phyloP scores from a whole-genome alignment of 1,140 invertebrate species.

The Sesamia nonagrioides region DNA sequence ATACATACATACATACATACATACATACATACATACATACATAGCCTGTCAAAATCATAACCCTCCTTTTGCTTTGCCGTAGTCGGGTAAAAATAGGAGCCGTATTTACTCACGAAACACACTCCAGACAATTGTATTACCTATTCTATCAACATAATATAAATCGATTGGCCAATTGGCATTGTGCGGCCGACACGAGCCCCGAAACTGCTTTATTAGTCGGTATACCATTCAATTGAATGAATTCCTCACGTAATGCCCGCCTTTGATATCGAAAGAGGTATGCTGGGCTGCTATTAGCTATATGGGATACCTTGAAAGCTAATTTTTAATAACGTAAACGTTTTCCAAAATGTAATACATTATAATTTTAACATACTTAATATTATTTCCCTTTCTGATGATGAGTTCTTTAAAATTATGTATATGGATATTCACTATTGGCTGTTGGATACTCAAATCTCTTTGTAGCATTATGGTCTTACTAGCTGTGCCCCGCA shows the following conservation, averaged over 20 bases:
- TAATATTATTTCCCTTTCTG: too few relatives aligned
- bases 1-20: too few relatives aligned
- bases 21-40: too few relatives aligned
- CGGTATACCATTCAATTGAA: conserved; percentile 33
- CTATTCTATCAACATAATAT: conserved; percentile 6
- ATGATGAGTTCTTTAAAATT: too few relatives aligned
- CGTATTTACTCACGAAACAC: conserved; percentile 1
- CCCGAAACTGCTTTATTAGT: conserved; percentile 43
- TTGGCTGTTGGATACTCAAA: too few relatives aligned
- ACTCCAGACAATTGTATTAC: neutral
- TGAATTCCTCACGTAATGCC: conserved; percentile 15
- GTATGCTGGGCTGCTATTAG: conserved; percentile 12
- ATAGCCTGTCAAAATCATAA: too few relatives aligned
- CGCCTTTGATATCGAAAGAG: neutral
- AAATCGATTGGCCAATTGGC: conserved; percentile 21
- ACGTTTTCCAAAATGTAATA: too few relatives aligned
- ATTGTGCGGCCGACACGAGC: neutral
- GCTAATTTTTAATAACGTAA: neutral
- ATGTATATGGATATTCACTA: too few relatives aligned
- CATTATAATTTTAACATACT: too few relatives aligned
- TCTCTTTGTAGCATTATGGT: too few relatives aligned
- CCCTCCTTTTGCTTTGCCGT: too few relatives aligned
- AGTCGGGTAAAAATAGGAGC: neutral
- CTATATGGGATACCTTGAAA: neutral
- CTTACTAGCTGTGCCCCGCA: too few relatives aligned